These are phyloP conservation scores for Schrankia costaestrigalis DNA, from an alignment of 2,888 invertebrate species.

Conservation along the genomic window DNA sequence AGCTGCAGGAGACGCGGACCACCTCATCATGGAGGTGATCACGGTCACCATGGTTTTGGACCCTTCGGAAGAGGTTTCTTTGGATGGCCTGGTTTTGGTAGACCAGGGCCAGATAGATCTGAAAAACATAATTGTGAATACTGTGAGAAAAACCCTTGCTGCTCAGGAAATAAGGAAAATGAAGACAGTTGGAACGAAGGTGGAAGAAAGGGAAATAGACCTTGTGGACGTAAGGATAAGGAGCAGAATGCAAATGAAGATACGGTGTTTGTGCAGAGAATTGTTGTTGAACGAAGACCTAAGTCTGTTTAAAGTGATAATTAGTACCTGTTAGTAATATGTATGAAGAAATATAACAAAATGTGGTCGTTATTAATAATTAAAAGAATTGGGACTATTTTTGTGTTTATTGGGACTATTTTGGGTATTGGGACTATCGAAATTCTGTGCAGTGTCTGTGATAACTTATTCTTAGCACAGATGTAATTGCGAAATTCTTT, in stretches of 20 bases:
- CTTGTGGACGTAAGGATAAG: conserved; percentile 15
- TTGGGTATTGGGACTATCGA: no score
- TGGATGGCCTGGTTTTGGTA: conserved; percentile 1
- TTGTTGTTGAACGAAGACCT: conserved; percentile 33
- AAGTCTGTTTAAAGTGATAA: conserved; percentile 28
- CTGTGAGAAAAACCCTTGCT: conserved; percentile 12
- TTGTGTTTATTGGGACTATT: no score
- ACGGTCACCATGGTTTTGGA: conserved; percentile 1
- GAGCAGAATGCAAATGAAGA: conserved; percentile 21
- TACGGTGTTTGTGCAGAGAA: conserved; percentile 29
- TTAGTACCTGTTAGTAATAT: no score
- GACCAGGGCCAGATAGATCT: conserved; percentile 1
- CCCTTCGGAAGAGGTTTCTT: neutral
- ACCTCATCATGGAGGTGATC: neutral
- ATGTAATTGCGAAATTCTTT: no score
- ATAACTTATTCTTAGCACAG: no score
- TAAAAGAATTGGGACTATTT: no score
- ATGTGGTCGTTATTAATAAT: no score
- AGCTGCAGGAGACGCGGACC: neutral
- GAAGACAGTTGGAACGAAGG: neutral
- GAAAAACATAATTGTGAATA: conserved; percentile 6
- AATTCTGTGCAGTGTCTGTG: no score
- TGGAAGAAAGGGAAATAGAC: conserved; percentile 10
- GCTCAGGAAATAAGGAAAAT: conserved; percentile 11
- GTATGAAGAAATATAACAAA: no score